These are phyloP conservation scores for Cataglyphis hispanica DNA, from an alignment of 1,140 invertebrate species.

Conservation along the genomic window DNA sequence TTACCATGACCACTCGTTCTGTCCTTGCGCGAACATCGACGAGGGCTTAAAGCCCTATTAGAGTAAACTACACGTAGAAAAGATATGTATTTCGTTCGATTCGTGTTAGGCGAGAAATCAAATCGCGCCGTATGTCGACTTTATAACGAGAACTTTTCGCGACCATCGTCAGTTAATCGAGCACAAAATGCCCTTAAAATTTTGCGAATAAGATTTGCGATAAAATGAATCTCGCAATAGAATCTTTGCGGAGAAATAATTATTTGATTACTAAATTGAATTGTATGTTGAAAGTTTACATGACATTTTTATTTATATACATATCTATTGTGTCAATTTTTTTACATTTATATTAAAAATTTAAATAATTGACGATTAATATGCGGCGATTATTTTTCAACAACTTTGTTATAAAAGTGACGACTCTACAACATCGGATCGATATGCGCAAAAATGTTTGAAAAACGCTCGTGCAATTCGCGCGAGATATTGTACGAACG, in stretches of 20 bases:
- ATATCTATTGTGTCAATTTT: not conserved
- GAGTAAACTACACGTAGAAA: slow-evolving; percentile 62
- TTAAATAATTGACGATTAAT: slow-evolving; percentile 46
- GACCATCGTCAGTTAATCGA: slow-evolving; percentile 1
- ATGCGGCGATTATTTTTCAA: slow-evolving; percentile 37
- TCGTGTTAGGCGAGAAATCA: slow-evolving; percentile 46
- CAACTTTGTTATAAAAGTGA: slow-evolving; percentile 41
- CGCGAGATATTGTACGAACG: slow-evolving; percentile 32
- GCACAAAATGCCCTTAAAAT: not conserved
- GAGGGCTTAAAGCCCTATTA: slow-evolving; percentile 71
- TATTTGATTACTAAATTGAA: not conserved
- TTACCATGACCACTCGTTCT: slow-evolving; percentile 40
- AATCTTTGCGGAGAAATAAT: not conserved
- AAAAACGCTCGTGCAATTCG: slow-evolving; percentile 37
- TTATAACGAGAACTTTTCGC: not conserved
- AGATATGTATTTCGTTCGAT: slow-evolving; percentile 29
- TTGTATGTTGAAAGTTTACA: not conserved
- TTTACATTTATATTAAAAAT: not conserved
- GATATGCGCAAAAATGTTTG: slow-evolving; percentile 48
- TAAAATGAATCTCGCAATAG: not conserved
- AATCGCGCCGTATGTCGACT: slow-evolving; percentile 26
- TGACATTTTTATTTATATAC: not conserved
- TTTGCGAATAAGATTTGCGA: not conserved
- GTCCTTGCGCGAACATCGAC: slow-evolving; percentile 52
- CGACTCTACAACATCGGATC: slow-evolving; percentile 39